Conservation (phyloP, 2,888 invertebrate species). For the Cephus pygmeus region DNA sequence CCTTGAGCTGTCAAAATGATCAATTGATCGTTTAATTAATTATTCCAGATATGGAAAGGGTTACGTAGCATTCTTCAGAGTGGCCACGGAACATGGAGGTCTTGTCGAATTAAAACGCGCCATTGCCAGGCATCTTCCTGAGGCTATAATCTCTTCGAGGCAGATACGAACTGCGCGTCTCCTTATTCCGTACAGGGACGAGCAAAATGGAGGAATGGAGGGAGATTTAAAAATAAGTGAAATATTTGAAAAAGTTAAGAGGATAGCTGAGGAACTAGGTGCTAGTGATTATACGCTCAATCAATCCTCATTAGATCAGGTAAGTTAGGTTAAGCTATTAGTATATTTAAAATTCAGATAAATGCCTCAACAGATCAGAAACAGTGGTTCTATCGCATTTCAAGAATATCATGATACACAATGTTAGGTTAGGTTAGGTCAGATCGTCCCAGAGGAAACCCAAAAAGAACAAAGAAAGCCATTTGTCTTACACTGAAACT, state of each 20-base stretch:
- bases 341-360: too few relatives aligned
- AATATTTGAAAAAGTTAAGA: conserved; percentile 68
- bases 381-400: neutral
- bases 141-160: conserved; percentile 64
- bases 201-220: conserved; percentile 44
- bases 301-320: conserved; percentile 73
- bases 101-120: conserved; percentile 56
- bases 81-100: conserved; percentile 46
- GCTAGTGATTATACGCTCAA: conserved; percentile 71
- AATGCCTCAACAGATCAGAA: too few relatives aligned
- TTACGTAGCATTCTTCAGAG: conserved; percentile 67
- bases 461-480: neutral
- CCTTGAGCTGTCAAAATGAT: neutral
- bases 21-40: neutral
- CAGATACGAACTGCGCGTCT: conserved; percentile 67
- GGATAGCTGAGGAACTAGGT: conserved; percentile 67
- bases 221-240: conserved; percentile 65
- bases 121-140: conserved; percentile 58
- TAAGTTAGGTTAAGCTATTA: conserved; percentile 38
- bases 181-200: conserved; percentile 59
- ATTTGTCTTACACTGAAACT: neutral
- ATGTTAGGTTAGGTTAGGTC: neutral
- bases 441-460: neutral
- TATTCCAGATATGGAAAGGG: conserved; percentile 70
- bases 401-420: neutral